A percentile compares a stretch with the other conserved stretches of the same genome.
Evolutionary conservation across 2,888 invertebrate species (phyloP).

Genomic region (Plusia festucae): DNA sequence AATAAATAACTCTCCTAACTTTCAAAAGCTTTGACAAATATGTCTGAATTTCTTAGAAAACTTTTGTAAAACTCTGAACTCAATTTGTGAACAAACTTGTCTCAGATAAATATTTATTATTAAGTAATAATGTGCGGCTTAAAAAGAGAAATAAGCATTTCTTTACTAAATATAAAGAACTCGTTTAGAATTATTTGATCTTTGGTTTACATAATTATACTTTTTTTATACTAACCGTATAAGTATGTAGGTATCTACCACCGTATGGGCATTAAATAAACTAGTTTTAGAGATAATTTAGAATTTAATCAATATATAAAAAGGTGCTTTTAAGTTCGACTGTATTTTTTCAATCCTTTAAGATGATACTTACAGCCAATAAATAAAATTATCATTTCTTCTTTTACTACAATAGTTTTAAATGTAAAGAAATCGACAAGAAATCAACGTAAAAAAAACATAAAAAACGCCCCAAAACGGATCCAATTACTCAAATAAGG

Average conservation of each 20-base stretch:
- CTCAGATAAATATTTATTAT: conserved; percentile 4
- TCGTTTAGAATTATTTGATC: background rate
- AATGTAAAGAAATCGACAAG: too few species aligned
- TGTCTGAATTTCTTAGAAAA: background rate
- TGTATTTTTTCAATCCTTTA: too few species aligned
- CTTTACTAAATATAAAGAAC: background rate
- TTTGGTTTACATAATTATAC: too few species aligned
- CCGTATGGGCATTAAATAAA: too few species aligned
- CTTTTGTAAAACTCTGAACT: background rate
- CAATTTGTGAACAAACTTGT: background rate
- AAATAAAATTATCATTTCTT: too few species aligned
- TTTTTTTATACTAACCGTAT: too few species aligned
- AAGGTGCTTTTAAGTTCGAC: too few species aligned
- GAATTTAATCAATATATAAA: too few species aligned
- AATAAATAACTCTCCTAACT: background rate
- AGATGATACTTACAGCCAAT: too few species aligned
- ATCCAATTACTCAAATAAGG: conserved; percentile 49
- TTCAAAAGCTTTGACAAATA: conserved; percentile 3
- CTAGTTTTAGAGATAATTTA: too few species aligned
- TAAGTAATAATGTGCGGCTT: background rate
- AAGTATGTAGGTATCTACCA: conserved; percentile 1
- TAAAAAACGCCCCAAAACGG: conserved; percentile 35
- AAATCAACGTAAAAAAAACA: conserved; percentile 22
- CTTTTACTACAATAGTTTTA: too few species aligned
- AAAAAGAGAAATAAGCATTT: background rate